Percentiles rank a stretch among this genome's conserved stretches.
These are phyloP conservation scores for Malthinus seriepunctatus DNA, from an alignment of 2,888 invertebrate species.

Conservation along the genomic window DNA sequence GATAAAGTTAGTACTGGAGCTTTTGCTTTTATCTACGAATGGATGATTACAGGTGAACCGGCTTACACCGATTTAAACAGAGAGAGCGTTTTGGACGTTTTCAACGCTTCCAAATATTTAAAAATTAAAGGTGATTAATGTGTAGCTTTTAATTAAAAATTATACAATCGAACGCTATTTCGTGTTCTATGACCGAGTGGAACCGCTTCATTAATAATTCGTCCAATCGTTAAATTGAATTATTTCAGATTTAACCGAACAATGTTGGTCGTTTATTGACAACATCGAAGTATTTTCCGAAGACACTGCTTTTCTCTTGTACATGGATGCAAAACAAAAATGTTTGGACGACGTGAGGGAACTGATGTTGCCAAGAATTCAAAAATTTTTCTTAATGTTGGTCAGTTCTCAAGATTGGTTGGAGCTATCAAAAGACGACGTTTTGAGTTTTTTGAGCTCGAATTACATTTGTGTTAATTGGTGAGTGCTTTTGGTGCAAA, in stretches of 20 bases:
- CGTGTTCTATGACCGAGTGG: too few relatives aligned
- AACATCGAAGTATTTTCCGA: conserved; percentile 71
- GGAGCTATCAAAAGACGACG: conserved; percentile 65
- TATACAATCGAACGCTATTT: too few relatives aligned
- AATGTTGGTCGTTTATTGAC: conserved; percentile 77
- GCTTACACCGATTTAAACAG: conserved; percentile 67
- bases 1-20: conserved; percentile 58
- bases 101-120: conserved; percentile 72
- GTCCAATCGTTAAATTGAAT: not conserved
- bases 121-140: conserved; percentile 68
- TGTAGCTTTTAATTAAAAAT: too few relatives aligned
- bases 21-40: conserved; percentile 76
- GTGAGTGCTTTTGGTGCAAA: conserved; percentile 48
- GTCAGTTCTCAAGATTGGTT: conserved; percentile 77
- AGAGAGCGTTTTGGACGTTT: conserved; percentile 73
- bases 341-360: conserved; percentile 66
- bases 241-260: conserved; percentile 68
- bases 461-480: conserved; percentile 76
- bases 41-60: conserved; percentile 75
- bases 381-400: conserved; percentile 74
- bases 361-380: conserved; percentile 73
- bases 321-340: conserved; percentile 58
- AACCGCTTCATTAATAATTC: not conserved
- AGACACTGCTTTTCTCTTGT: conserved; percentile 73
- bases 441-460: conserved; percentile 69